phyloP scores from a whole-genome alignment of 1,140 invertebrate genomes.

The Octopus sinensis region DNA sequence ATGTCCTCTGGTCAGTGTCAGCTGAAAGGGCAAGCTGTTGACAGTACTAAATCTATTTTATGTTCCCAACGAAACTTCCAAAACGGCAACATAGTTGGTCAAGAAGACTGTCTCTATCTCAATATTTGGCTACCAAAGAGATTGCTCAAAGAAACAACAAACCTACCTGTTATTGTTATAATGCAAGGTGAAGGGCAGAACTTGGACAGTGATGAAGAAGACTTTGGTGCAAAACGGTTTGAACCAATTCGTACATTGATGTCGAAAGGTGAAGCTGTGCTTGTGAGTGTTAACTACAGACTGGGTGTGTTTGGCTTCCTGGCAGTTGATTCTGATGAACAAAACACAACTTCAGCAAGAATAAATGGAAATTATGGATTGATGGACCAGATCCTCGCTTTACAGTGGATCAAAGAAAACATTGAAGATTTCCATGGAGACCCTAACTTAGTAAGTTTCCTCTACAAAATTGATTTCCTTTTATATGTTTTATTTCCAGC shows the following conservation, averaged over 20 bases:
- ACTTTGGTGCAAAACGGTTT: neutral
- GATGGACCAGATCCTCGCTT: neutral
- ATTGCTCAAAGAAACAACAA: neutral
- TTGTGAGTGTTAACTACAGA: neutral
- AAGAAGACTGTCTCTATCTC: constrained; percentile 1
- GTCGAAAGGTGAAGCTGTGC: neutral
- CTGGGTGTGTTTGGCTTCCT: constrained; percentile 5
- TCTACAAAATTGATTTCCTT: neutral
- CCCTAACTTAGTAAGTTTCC: neutral
- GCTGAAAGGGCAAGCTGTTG: neutral
- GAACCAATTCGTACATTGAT: neutral
- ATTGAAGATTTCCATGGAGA: constrained; percentile 6
- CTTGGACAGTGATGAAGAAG: neutral
- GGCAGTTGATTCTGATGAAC: neutral
- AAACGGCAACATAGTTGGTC: neutral
- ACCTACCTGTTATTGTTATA: neutral
- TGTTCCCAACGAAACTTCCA: neutral
- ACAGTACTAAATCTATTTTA: neutral
- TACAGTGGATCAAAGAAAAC: constrained; percentile 5
- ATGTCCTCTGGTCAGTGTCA: neutral
- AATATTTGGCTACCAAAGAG: neutral
- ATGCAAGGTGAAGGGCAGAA: constrained; percentile 1
- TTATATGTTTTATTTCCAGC: too few species aligned
- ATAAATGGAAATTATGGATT: neutral
- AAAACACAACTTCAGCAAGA: neutral